Evolutionary conservation across 2,113 vertebrate species (phyloP), one percentile per base, ranked within the genome.

Genomic region (Oryzias melastigma): DNA sequence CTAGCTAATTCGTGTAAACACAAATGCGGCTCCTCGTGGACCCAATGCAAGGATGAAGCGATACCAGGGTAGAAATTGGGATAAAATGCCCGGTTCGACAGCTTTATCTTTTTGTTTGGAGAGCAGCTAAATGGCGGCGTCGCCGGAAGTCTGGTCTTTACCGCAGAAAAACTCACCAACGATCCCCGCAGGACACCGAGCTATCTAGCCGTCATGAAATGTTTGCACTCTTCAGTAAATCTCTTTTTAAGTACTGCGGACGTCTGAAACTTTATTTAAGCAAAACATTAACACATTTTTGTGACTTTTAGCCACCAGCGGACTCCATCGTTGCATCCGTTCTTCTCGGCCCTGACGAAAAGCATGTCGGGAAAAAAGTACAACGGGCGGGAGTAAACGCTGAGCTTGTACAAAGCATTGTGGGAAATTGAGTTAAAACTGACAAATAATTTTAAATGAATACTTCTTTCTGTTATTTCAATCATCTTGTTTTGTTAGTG

Each of bases 61-160:
- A 44, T 14, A 44, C 0, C 15, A 17, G 4, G 3, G 4, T 22
- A 44, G 4, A 44, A 27, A 4, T 12, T 22, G 50, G 16, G 15
- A 1, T 14, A 16, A 6, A 1, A 17, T 17, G 15, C 35, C 35
- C 35, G 43, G 14, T 44, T 44, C 14, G 43, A 44, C 4, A 44
- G 0, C 4, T 19, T 19, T 18, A n/a, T 14, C 4, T 8, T n/a
- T 2, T 43, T 42, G 52, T 29, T 29, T 5, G 35, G 25, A 16
- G 5, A 47, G 12, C 20, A 46, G 29, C n/a, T 73, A 58, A 87
- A 89, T 81, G 84, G 85, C 87, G 87, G 80, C 78, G 67, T 49
- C 29, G 61, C 22, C 17, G 17, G 53, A 56, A 49, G 55, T 65
- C 66, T 63, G 47, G 59, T 64, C 35, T 75, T 62, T 50, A 58